These are phyloP conservation scores for Polydrusus cervinus DNA, from an alignment of 2,888 invertebrate genomes.

Conservation along the genomic window DNA sequence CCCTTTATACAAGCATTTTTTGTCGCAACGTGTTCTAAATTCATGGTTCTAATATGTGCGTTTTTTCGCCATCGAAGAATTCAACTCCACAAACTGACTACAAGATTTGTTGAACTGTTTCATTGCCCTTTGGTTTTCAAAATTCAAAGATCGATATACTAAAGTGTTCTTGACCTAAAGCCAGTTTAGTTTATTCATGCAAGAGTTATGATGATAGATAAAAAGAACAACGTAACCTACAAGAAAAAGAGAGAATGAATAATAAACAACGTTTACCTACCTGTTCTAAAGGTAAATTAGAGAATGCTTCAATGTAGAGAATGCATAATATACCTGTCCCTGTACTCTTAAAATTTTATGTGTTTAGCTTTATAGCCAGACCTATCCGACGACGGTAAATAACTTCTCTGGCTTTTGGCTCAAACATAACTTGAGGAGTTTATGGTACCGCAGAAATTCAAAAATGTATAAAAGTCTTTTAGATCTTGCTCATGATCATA, in stretches of 20 bases:
- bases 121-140: no score
- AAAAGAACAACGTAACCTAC: neutral
- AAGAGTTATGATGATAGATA: neutral
- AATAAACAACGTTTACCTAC: slow-evolving; percentile 12
- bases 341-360: neutral
- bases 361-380: neutral
- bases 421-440: neutral
- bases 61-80: no score
- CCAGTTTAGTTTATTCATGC: neutral
- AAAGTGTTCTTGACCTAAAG: slow-evolving; percentile 7
- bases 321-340: slow-evolving; percentile 1
- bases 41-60: no score
- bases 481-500: neutral
- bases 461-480: neutral
- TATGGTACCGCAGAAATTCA: neutral
- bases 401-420: no score
- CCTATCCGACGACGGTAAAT: no score
- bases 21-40: no score
- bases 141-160: neutral
- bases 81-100: no score
- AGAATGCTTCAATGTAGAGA: neutral
- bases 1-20: no score
- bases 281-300: slow-evolving; percentile 2
- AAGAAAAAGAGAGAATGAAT: neutral
- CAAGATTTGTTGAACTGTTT: no score